Evolutionary conservation across 1,140 invertebrate genomes (phyloP), one percentile per base, ranked within the genome.

Genomic region (Gonioctena quinquepunctata): DNA sequence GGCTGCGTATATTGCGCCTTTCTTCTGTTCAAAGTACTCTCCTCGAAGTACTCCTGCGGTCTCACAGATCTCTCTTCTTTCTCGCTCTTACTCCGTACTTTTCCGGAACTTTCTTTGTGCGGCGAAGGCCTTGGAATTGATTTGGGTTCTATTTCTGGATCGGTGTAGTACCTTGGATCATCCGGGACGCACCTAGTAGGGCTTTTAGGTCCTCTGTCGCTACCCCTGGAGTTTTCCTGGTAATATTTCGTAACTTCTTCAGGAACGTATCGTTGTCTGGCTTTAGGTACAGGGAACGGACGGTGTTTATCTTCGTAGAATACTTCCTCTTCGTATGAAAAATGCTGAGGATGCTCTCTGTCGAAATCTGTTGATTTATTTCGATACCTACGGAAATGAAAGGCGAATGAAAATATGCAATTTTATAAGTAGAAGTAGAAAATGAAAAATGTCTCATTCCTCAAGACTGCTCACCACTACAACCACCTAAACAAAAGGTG

Each of bases 1-100:
- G 87, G 75, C 71, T 88, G 87, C 52, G 71, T 28, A 52, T 61
- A 73, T 54, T 79, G 73, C 11, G 73, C 25, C 72, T 87, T 85
- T 8, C 85, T 80, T 48, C 72, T 59, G 22, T 68, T 70, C 7
- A 42, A 60, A n/a, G 18, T 64, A 4, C 23, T 2, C 8, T 70
- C 68, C n/a, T 71, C 66, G 25, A 59, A 71, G 22, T 71, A 57
- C 22, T 73, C 69, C 7, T 62, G 54, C 2, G 67, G 27, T 27
- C 57, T 68, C 19, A 26, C 52, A 13, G 73, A 69, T 33, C 63
- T 59, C 3, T 63, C 64, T 42, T 69, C 68, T 50, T 19, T 18
- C 13, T 57, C 60, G 25, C 48, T 26, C 66, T 70, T 2, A 68
- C 1, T 81, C 22, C 78, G 79, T 11, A 80, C 79, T 23, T 82